Percentiles rank a stretch among this genome's conserved stretches.
Conservation (phyloP, 2,113 vertebrate genomes). For the Psittacula cyanocephala region DNA sequence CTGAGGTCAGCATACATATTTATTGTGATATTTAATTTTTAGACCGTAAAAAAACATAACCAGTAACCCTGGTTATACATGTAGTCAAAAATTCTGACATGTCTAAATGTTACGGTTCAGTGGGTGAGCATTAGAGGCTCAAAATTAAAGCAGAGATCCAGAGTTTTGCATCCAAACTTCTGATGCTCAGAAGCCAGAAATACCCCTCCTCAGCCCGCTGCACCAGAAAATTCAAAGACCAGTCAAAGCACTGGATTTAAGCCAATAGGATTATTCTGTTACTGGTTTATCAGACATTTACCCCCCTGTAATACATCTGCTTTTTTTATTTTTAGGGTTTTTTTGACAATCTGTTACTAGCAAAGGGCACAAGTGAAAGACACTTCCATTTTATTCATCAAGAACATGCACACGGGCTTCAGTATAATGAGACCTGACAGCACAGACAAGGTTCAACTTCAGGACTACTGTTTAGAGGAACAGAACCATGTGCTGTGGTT, state of each 20-base stretch:
- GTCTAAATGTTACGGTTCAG: not conserved
- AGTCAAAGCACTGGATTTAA: not conserved
- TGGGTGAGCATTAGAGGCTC: not conserved
- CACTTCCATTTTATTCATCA: not conserved
- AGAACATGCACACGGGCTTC: not conserved
- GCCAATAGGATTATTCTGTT: not conserved
- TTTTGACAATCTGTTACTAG: not conserved
- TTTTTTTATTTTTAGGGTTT: not conserved
- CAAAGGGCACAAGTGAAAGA: not conserved
- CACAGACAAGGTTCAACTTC: not conserved
- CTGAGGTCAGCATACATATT: not conserved
- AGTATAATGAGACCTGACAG: accelerated
- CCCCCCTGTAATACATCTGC: not conserved
- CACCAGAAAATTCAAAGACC: not conserved
- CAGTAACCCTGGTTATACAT: not conserved
- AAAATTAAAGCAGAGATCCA: not conserved
- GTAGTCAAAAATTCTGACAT: not conserved
- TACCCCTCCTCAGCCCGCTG: not conserved
- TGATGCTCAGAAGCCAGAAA: not conserved
- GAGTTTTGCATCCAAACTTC: not conserved
- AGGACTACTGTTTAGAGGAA: not conserved
- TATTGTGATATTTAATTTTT: not conserved
- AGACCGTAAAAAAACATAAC: not conserved
- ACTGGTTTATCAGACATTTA: not conserved
- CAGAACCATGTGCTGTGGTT: not conserved